These are phyloP conservation scores for Limosa lapponica DNA, from an alignment of 2,797 vertebrate genomes.

Conservation along the genomic window DNA sequence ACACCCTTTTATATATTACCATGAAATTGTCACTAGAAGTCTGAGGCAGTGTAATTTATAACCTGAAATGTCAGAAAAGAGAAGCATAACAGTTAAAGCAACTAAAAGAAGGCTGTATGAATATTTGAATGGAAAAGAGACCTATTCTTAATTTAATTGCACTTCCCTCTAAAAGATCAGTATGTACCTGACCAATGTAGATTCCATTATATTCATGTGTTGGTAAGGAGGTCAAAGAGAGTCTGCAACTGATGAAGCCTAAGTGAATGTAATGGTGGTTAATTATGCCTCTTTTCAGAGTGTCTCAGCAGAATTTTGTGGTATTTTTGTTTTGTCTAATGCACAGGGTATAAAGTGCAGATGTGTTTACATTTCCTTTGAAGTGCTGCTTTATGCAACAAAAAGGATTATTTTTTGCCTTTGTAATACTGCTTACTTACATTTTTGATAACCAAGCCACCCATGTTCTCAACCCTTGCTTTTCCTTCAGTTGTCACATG, in stretches of 20 bases:
- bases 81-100: neutral
- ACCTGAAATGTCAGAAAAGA: neutral
- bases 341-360: neutral
- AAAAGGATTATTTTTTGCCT: neutral
- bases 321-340: conserved; percentile 40
- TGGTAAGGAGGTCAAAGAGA: neutral
- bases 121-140: neutral
- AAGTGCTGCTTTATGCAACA: neutral
- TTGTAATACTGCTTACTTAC: neutral
- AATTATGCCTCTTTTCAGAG: neutral
- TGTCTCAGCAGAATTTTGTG: neutral
- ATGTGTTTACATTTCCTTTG: conserved; percentile 10
- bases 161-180: neutral
- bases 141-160: neutral
- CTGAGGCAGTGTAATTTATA: neutral
- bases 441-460: neutral
- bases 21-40: conserved; percentile 11
- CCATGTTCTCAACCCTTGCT: neutral
- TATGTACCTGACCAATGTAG: neutral
- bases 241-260: neutral
- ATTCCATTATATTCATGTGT: neutral
- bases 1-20: neutral
- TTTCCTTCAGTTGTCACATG: neutral
- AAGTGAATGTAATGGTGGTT: neutral
- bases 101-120: neutral